A percentile compares a stretch with the other conserved stretches of the same genome.
These are phyloP conservation scores for Eudemis profundana DNA, from an alignment of 2,888 invertebrate genomes.

Conservation along the genomic window DNA sequence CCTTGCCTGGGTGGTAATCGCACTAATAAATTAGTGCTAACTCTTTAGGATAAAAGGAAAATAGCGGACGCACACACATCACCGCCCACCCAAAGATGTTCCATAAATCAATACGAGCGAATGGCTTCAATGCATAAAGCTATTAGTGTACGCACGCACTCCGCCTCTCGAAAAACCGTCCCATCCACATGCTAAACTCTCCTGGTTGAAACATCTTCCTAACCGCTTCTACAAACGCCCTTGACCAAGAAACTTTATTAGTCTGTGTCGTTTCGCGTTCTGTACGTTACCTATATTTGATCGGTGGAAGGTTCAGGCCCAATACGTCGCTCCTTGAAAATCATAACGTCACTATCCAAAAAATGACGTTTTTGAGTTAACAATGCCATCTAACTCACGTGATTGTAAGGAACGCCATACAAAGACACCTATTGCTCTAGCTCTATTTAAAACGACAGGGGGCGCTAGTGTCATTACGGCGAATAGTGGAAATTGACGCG, in stretches of 20 bases:
- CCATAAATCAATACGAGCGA: slow-evolving; percentile 73
- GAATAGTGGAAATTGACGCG: no score
- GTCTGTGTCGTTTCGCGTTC: slow-evolving; percentile 46
- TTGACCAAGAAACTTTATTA: slow-evolving; percentile 28
- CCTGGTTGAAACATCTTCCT: slow-evolving; percentile 6
- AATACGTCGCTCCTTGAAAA: no score
- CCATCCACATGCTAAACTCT: slow-evolving; percentile 47
- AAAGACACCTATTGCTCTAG: no score
- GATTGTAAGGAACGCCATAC: no score
- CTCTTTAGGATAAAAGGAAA: slow-evolving; percentile 54
- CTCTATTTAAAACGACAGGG: no score
- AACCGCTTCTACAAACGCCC: slow-evolving; percentile 16
- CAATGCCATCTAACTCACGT: no score
- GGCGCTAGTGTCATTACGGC: no score
- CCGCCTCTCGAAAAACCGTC: slow-evolving; percentile 28
- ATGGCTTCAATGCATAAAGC: slow-evolving; percentile 66
- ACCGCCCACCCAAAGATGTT: slow-evolving; percentile 66
- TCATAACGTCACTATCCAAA: no score
- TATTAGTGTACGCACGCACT: slow-evolving; percentile 58
- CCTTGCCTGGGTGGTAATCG: slow-evolving; percentile 44
- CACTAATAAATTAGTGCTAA: slow-evolving; percentile 44
- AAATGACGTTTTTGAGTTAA: no score
- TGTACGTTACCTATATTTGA: slow-evolving; percentile 45
- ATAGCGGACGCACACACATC: slow-evolving; percentile 62
- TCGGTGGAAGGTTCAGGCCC: slow-evolving; percentile 54